Base-by-base conservation (phyloP, 2,113 vertebrate genomes). In the Halcyon malimbica region DNA sequence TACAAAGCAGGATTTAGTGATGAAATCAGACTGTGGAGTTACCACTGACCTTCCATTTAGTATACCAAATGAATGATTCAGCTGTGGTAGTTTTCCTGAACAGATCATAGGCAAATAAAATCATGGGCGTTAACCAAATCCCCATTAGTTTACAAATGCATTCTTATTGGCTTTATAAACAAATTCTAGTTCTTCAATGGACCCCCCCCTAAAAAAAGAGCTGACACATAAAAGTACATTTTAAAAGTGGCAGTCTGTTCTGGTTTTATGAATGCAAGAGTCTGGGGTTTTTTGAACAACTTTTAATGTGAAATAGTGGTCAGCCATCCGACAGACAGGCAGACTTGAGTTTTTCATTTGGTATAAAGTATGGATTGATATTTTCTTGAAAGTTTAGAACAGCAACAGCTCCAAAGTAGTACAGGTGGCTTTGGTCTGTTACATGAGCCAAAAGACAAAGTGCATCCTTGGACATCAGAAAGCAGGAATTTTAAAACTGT, bases 401-500 rank as follows among this genome's bases (percentile, higher is more conserved):
- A 69, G 68, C 20, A 12, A 37, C 53, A 69, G 60, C 89, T 88
- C 79, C 73, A 70, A 57, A 82, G 87, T 25, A 84, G 54, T 50
- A 74, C 73, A 80, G 39, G 74, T 48, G n/a, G 51, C 54, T 90
- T 93, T 96, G 57, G 56, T 46, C 39, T 60, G 76, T 75, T 70
- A 48, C 46, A 57, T 76, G 39, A 75, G 57, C 76, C 77, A 77
- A 90, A 93, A 89, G 51, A 77, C 42, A 69, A 78, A 93, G 89
- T 94, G 79, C 63, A 84, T 77, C 85, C n/a, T 84, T 92, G 65
- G 82, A 84, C 68, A 94, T 74, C 50, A 93, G 56, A 63, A 83
- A 88, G 71, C 37, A 63, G 56, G 51, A 88, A 88, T 88, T 70
- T 35, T 53, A 82, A 93, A 90, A 67, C 21, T 88, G 0, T 15